Conservation (phyloP, 2,797 vertebrate genomes). For the Enteromius afrohamiltoni region DNA sequence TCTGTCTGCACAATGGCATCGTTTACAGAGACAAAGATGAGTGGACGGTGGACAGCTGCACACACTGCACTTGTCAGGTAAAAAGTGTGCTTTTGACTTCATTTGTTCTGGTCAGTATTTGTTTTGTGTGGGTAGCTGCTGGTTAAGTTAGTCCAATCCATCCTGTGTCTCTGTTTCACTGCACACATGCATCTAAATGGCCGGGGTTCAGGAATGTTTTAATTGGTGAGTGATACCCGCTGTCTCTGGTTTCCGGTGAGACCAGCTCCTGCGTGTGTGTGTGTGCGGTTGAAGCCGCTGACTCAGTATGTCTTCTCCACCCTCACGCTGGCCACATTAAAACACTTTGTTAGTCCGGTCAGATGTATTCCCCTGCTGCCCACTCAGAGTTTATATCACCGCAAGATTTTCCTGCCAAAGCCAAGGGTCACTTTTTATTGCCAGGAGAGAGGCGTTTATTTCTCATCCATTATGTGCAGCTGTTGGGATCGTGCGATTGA, state of each 20-base stretch:
- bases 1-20: conserved; percentile 90
- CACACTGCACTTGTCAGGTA: conserved; percentile 97
- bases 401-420: conserved; percentile 55
- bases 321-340: conserved; percentile 24
- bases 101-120: not conserved
- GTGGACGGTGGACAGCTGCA: conserved; percentile 97
- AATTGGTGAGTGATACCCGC: conserved; percentile 43
- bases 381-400: conserved; percentile 48
- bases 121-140: not conserved
- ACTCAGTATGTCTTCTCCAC: conserved; percentile 48
- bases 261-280: not conserved
- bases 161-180: conserved; percentile 8
- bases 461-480: not conserved
- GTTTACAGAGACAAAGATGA: conserved; percentile 87
- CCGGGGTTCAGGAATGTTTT: conserved; percentile 58
- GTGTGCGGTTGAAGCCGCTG: conserved; percentile 26
- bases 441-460: conserved; percentile 59
- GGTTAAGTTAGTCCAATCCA: not conserved
- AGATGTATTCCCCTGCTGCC: conserved; percentile 29
- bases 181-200: conserved; percentile 57
- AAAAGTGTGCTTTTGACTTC: not conserved
- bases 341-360: conserved; percentile 15
- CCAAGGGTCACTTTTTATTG: conserved; percentile 61
- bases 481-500: not conserved
- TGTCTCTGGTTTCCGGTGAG: conserved; percentile 22